Base-by-base conservation (phyloP, 2,113 vertebrate species). In the Oostethus manadensis region DNA sequence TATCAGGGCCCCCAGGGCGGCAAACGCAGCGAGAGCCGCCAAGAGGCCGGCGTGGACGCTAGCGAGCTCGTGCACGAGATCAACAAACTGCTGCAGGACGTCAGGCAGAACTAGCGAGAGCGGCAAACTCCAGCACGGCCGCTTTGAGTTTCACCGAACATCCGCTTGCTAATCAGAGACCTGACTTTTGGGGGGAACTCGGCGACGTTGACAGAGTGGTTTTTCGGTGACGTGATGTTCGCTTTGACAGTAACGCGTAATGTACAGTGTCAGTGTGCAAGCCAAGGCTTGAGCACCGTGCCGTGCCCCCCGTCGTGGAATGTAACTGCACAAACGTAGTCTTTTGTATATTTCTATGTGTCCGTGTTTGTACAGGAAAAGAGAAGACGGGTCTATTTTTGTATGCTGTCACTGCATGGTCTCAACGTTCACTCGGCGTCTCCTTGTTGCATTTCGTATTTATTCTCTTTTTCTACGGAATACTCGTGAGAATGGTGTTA, bases 311-410 rank as follows among this genome's bases (percentile, higher is more conserved):
- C 71, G 72, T 84, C 43, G 93, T 93, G 94, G 94, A 92, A 94
- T 93, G 93, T 95, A 93, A 95, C 91, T 96, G 96, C 98, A 94
- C 75, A 92, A 85, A 79, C 82, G 90, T 90, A 94, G 87, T 42
- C 68, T 97, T 96, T 98, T 96, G 94, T 90, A 92, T 99, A 97
- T 99, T 97, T 99, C 97, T 98, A 95, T 94, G 91, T 97, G 93
- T 88, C 66, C 64, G 77, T 94, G 85, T 88, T 87, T 98, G 86
- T 88, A 92, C 87, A 91, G 85, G 86, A 87, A 76, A 95, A 87
- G 84, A 92, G 92, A 86, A 51, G 1, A 84, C 93, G 93, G 91
- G 92, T 98, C 92, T 98, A 98, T 99, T 98, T 88, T 99, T 99
- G 96, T 98, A 91, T 98, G 97, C 90, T 91, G 91, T 90, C 88